Evolutionary conservation across 2,113 vertebrate species (phyloP).

Genomic region (Orycteropus afer): DNA sequence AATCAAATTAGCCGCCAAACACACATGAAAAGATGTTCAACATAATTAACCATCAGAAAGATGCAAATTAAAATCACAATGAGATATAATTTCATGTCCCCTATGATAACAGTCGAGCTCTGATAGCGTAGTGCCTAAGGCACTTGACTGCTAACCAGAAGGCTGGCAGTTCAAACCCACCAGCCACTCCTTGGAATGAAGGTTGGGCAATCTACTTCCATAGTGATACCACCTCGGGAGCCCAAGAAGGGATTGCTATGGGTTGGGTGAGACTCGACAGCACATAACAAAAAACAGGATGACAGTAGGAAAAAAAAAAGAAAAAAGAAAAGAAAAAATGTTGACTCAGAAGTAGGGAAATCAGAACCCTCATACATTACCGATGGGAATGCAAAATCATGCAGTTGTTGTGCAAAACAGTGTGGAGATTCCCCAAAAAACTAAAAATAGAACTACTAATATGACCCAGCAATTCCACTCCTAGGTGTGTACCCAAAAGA

Average conservation of each 20-base stretch:
- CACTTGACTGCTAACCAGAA: too few species aligned
- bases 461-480: not conserved
- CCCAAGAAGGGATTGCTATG: too few species aligned
- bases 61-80: not conserved
- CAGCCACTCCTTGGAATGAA: too few species aligned
- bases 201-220: too few species aligned
- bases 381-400: not conserved
- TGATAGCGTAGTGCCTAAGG: too few species aligned
- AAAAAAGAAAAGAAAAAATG: not conserved
- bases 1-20: not conserved
- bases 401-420: not conserved
- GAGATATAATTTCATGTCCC: not conserved
- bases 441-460: not conserved
- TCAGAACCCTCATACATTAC: not conserved
- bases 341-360: not conserved
- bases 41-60: not conserved
- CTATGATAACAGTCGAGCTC: too few species aligned
- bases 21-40: not conserved
- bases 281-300: too few species aligned
- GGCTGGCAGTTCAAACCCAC: too few species aligned
- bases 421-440: not conserved
- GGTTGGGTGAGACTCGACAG: too few species aligned
- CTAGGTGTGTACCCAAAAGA: not conserved
- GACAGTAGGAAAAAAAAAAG: too few species aligned
- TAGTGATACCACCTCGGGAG: too few species aligned